phyloP scores from a whole-genome alignment of 2,113 vertebrate species.

The Melanocharis versteri region DNA sequence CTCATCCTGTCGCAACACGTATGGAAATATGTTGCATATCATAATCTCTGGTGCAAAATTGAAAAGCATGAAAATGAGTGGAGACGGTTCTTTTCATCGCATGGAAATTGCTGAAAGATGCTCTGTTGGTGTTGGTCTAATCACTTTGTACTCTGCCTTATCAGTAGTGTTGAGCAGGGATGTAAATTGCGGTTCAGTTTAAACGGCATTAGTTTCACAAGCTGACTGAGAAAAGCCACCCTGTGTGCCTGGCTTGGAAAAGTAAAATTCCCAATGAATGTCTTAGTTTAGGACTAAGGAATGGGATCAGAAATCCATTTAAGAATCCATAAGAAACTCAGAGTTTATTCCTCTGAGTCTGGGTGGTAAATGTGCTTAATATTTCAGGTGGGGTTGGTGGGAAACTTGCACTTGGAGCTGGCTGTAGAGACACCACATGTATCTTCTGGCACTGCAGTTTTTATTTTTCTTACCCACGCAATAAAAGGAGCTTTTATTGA shows the following conservation, averaged over 20 bases:
- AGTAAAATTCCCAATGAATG: not conserved
- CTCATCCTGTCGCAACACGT: not conserved
- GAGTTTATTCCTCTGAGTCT: not conserved
- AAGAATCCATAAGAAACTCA: not conserved
- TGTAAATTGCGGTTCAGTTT: not conserved
- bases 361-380: not conserved
- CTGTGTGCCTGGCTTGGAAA: not conserved
- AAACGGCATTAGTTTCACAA: not conserved
- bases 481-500: not conserved
- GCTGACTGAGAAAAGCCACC: not conserved
- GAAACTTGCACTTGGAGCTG: not conserved
- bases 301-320: not conserved
- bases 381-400: not conserved
- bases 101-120: not conserved
- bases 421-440: accelerated
- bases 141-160: not conserved
- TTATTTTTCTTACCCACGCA: not conserved
- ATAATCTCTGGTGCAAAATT: not conserved
- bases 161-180: not conserved
- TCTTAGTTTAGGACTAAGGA: too few relatives aligned
- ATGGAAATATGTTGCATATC: not conserved
- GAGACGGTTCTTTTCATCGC: not conserved
- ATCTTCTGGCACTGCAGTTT: not conserved
- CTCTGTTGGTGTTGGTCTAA: not conserved
- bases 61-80: not conserved